Evolutionary conservation across 2,888 invertebrate genomes (phyloP), one percentile per base, ranked within the genome.

Genomic region (Steromphala cineraria): DNA sequence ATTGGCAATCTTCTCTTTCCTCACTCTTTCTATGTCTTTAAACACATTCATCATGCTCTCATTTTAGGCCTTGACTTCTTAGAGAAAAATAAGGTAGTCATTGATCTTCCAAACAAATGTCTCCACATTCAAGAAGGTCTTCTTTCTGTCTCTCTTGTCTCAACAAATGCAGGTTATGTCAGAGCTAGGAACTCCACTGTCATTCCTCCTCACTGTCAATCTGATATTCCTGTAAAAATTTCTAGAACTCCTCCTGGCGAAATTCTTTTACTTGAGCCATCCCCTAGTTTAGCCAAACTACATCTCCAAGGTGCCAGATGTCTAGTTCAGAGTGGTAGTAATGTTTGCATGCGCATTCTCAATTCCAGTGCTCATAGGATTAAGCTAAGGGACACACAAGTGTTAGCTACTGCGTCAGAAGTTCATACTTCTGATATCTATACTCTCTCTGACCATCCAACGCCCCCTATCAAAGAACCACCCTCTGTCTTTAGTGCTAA

Each of bases 21-120:
- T 40, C 74, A 74, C n/a, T 40, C 36, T n/a, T 74, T 74, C 40
- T 40, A 74, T 40, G 74, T 74, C 40, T 40, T 74, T 74, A n/a
- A 40, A 17, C 19, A 17, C n/a, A 19, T 74, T 1, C 74, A 36
- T n/a, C 74, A 36, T 40, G 3, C 74, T 40, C 40, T 40, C 46
- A 74, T 74, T 40, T 46, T 74, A 40, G 40, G 74, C 0, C 36
- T 74, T 17, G 74, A 74, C 19, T 74, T 74, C 19, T n/a, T 74
- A 19, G 19, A 15, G 40, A 19, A n/a, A 1, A 40, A 74, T 46
- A 40, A 17, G 1, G 24, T 67, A 0, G 28, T 36, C n/a, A 67
- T n/a, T 46, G 19, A 74, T 46, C 5, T 67, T 7, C 10, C 15
- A 0, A 31, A n/a, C 28, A 40, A 74, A 36, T 40, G 40, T 40